phyloP scores from a whole-genome alignment of 2,797 vertebrate genomes.

The Platalea minor region DNA sequence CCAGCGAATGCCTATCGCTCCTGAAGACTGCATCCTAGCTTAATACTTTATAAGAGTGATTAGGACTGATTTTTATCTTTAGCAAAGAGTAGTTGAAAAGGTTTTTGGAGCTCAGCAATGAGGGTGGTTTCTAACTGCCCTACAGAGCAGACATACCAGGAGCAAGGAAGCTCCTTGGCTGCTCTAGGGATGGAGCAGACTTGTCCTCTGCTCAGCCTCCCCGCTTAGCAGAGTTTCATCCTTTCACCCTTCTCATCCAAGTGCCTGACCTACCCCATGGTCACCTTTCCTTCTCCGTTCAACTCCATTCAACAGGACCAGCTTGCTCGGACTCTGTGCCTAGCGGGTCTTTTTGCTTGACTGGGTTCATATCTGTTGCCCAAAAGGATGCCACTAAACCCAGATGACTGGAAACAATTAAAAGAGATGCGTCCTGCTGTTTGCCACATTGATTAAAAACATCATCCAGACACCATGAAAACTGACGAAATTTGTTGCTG shows the following conservation, averaged over 20 bases:
- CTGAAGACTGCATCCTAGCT: not conserved
- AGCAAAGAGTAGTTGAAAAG: not conserved
- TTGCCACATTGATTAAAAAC: not conserved
- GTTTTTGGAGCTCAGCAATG: not conserved
- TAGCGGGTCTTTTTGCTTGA: not conserved
- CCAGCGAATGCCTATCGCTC: accelerated
- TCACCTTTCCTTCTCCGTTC: not conserved
- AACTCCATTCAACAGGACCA: not conserved
- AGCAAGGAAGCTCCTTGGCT: not conserved
- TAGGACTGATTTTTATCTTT: not conserved
- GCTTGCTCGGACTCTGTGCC: not conserved
- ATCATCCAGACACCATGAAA: not conserved
- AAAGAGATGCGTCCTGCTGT: not conserved
- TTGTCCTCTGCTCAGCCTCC: not conserved
- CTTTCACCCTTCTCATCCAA: not conserved
- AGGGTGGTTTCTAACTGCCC: not conserved
- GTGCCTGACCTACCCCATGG: no score
- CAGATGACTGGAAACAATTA: not conserved
- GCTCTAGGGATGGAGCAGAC: not conserved
- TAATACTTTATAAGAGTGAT: not conserved
- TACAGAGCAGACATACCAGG: not conserved
- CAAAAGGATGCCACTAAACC: not conserved
- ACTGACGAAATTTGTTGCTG: not conserved
- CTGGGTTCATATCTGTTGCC: not conserved
- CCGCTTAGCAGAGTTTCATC: not conserved